phyloP scores from a whole-genome alignment of 2,113 vertebrate species.

The Charina bottae region DNA sequence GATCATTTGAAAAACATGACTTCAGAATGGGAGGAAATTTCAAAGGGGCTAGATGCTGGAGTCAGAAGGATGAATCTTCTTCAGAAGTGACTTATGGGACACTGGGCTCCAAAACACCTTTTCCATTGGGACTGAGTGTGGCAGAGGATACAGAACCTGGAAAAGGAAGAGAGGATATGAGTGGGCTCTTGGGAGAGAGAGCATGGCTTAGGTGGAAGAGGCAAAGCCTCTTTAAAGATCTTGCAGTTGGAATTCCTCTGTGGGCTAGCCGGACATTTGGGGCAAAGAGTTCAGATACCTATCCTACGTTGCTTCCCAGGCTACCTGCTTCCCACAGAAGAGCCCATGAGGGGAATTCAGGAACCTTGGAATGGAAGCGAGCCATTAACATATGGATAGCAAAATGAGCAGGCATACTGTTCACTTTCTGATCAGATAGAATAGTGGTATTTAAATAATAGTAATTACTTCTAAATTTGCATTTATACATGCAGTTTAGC shows the following conservation, averaged over 20 bases:
- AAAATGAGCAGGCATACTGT: not conserved
- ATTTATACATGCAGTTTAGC: conserved; percentile 7
- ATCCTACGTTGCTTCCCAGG: not conserved
- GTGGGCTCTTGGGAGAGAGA: not conserved
- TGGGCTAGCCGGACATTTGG: not conserved
- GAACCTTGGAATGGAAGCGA: not conserved
- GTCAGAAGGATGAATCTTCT: not conserved
- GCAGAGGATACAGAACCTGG: not conserved
- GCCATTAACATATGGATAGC: not conserved
- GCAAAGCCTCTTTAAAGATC: not conserved
- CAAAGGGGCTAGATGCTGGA: not conserved
- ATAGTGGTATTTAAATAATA: not conserved
- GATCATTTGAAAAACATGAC: too few species aligned
- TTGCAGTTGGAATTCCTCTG: not conserved
- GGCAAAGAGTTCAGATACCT: not conserved
- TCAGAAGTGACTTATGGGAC: too few species aligned
- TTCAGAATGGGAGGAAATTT: not conserved
- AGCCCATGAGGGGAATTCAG: not conserved
- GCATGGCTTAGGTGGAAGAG: too few species aligned
- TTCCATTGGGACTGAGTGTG: not conserved
- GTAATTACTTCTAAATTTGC: not conserved
- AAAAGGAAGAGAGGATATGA: not conserved
- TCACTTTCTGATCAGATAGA: not conserved
- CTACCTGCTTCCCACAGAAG: not conserved
- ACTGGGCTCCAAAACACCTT: not conserved